Evolutionary conservation across 2,888 invertebrate species (phyloP).

Genomic region (Alcis repandata): DNA sequence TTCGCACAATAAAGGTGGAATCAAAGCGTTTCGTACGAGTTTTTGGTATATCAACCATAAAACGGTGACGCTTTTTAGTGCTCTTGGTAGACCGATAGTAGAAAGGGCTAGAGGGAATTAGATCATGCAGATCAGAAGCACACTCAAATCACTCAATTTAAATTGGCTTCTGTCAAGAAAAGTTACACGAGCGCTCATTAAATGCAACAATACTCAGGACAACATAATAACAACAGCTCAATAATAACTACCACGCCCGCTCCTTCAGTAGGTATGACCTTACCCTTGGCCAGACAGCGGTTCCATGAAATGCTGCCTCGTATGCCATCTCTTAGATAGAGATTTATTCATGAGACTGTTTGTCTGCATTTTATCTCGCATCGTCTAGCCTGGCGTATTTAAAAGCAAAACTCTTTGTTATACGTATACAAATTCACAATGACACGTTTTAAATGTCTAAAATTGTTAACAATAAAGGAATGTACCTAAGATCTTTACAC

Average conservation of each 20-base stretch:
- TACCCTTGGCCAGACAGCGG: neutral
- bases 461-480: neutral
- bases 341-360: conserved; percentile 24
- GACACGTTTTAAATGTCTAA: conserved; percentile 7
- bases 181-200: too few species aligned
- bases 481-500: neutral
- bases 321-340: conserved; percentile 12
- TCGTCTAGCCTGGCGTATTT: conserved; percentile 23
- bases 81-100: too few species aligned
- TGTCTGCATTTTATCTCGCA: conserved; percentile 26
- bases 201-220: neutral
- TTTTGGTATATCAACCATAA: too few species aligned
- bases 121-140: too few species aligned
- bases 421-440: conserved; percentile 2
- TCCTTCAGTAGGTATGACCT: neutral
- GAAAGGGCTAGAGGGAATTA: too few species aligned
- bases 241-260: neutral
- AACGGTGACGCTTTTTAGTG: too few species aligned
- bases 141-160: too few species aligned
- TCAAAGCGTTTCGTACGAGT: too few species aligned
- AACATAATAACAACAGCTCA: neutral
- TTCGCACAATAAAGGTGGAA: too few species aligned
- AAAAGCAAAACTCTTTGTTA: conserved; percentile 11
- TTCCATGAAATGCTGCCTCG: conserved; percentile 9
- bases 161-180: too few species aligned